A percentile compares a stretch with the other conserved stretches of the same genome.
phyloP scores from a whole-genome alignment of 2,888 invertebrate species.

The Scaptomyza polygonia region DNA sequence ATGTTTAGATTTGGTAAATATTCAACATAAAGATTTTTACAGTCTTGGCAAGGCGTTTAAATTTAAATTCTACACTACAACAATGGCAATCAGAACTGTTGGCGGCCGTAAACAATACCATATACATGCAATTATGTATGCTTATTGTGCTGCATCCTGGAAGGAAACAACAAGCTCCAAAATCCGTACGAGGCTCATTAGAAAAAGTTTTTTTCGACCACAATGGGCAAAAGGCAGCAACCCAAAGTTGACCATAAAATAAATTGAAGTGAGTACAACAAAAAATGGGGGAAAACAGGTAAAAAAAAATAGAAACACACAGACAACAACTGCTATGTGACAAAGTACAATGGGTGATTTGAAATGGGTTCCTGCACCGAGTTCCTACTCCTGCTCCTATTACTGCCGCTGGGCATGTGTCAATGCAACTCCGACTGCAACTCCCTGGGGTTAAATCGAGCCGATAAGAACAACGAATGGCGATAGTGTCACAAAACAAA shows the following conservation, averaged over 20 bases:
- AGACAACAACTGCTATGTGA: conserved; percentile 63
- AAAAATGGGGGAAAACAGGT: conserved; percentile 41
- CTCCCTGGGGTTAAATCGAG: conserved; percentile 40
- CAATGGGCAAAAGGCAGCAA: conserved; percentile 35
- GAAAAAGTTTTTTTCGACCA: conserved; percentile 57
- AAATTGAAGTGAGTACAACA: conserved; percentile 60
- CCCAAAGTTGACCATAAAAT: conserved; percentile 63
- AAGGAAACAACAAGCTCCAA: conserved; percentile 49
- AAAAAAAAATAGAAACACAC: conserved; percentile 18
- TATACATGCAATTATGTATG: conserved; percentile 59
- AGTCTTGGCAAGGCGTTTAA: background rate
- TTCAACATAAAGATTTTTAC: too few species aligned
- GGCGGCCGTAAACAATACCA: conserved; percentile 42
- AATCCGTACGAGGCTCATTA: conserved; percentile 65
- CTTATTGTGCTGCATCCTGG: conserved; percentile 54
- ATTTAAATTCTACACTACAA: conserved; percentile 4
- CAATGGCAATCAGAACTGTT: conserved; percentile 24
- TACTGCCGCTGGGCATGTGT: conserved; percentile 49
- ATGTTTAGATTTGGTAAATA: too few species aligned
- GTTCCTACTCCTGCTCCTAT: background rate
- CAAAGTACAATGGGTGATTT: conserved; percentile 56
- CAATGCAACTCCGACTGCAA: conserved; percentile 41
- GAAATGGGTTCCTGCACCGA: conserved; percentile 50
- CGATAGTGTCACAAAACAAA: conserved; percentile 76
- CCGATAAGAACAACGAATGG: conserved; percentile 61